Evolutionary conservation across 2,797 vertebrate species (phyloP), one percentile per base, ranked within the genome.

Genomic region (Vespertilio murinus): DNA sequence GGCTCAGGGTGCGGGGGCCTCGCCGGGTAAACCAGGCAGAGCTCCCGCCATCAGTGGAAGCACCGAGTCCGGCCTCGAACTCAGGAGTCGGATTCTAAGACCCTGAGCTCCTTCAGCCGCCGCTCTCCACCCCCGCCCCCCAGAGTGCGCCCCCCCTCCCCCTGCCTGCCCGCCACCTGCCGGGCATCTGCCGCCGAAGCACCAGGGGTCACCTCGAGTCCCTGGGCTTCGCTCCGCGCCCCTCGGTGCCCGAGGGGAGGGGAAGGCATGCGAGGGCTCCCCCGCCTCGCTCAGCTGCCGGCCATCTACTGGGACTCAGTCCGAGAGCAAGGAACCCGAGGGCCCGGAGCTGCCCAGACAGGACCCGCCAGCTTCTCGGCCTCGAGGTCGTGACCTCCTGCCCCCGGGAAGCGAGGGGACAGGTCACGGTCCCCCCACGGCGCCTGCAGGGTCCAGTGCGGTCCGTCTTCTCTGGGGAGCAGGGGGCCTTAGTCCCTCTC

Each of bases 111-210:
- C 40, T 35, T 47, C n/a, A 5, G 45, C 5, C 2, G 0, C 3
- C 3, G 10, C 5, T 30, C 45, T 25, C 22, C 13, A 30, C 0
- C 1, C 5, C 69, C 35, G 1, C 5, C 17, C 79, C 23, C 14
- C 35, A 52, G n/a, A 30, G 8, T 6, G 3, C 3, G 3, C 45
- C 13, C 22, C 2, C 6, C 11, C 5, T 3, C 4, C 0, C 8
- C 2, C 22, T 0, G 3, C 12, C 12, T 42, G 42, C 1, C 61
- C n/a, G 14, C 8, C 8, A 8, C 2, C 82, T 3, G 54, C 81
- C 8, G 2, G 23, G 0, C 8, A 8, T 3, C 82, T 3, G 54
- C 81, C 8, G 2, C 18, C 0, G 0, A 78, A 20, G 18, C 14
- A 23, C 3, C 25, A 18, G 35, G 22, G 9, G 10, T 45, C 6